Conservation (phyloP, 2,797 vertebrate species). For the Parambassis ranga region DNA sequence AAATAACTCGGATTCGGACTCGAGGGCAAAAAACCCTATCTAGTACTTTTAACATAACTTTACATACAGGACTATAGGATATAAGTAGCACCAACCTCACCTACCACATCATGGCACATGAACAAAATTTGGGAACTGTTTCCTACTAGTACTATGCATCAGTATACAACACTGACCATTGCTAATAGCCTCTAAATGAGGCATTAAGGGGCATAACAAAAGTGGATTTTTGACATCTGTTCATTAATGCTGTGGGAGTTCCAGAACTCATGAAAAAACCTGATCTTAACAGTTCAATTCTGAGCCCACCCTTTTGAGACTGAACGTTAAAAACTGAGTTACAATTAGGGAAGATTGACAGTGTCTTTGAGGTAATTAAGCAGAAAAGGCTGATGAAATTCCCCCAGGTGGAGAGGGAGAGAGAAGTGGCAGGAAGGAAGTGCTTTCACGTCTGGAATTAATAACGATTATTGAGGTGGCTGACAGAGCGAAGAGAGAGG, state of each 20-base stretch:
- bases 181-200: conserved; percentile 36
- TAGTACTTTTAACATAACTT: too few species aligned
- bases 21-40: too few species aligned
- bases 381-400: conserved; percentile 67
- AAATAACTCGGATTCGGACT: too few species aligned
- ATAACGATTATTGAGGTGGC: conserved; percentile 67
- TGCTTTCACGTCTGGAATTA: conserved; percentile 57
- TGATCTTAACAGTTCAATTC: conserved; percentile 65
- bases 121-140: too few species aligned
- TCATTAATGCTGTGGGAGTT: conserved; percentile 33
- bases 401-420: conserved; percentile 65
- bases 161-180: conserved; percentile 35
- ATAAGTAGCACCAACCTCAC: too few species aligned
- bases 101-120: too few species aligned
- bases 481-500: conserved; percentile 35
- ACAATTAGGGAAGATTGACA: conserved; percentile 78
- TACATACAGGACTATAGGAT: too few species aligned
- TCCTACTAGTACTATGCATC: not conserved
- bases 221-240: conserved; percentile 49
- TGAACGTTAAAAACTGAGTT: conserved; percentile 52
- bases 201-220: conserved; percentile 15
- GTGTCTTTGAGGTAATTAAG: conserved; percentile 79
- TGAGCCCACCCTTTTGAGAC: conserved; percentile 49
- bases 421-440: conserved; percentile 47
- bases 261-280: conserved; percentile 50